Evolutionary conservation across 2,888 invertebrate genomes (phyloP), one percentile per base, ranked within the genome.

Genomic region (Phrixothrix hirtus): DNA sequence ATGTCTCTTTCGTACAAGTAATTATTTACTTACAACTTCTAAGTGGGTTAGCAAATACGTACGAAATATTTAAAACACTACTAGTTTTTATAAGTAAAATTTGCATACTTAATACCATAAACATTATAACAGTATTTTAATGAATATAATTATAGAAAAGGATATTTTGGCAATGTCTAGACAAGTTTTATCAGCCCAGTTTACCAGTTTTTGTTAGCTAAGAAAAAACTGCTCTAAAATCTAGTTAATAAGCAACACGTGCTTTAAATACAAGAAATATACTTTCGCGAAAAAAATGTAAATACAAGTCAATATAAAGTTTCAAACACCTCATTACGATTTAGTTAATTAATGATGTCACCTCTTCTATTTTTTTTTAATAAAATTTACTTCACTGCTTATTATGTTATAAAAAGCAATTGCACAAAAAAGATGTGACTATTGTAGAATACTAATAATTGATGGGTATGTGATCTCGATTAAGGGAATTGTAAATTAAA

Each of bases 401-500:
- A n/a, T n/a, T n/a, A n/a, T n/a, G n/a, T n/a, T n/a, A n/a, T n/a
- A n/a, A n/a, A n/a, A n/a, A n/a, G n/a, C n/a, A n/a, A n/a, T n/a
- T n/a, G n/a, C n/a, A n/a, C n/a, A n/a, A n/a, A n/a, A n/a, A n/a
- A n/a, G n/a, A n/a, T n/a, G n/a, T n/a, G n/a, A n/a, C n/a, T n/a
- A n/a, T n/a, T n/a, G n/a, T n/a, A n/a, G 9, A 14, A 34, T 13
- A 34, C 14, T 21, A 36, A 36, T 21, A 15, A 3, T 12, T 11
- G 11, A 31, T 31, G 12, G 26, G 11, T 26, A 7, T 12, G 25
- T 14, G 9, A 26, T 38, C 44, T 37, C 21, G 14, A 37, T 39
- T 37, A 48, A 48, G 44, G 53, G 38, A 53, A 32, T 43, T 41
- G 6, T n/a, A 41, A 47, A 47, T 46, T 46, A 37, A 35, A 47